phyloP scores from a whole-genome alignment of 2,888 invertebrate species.

The Leptopilina syphax region DNA sequence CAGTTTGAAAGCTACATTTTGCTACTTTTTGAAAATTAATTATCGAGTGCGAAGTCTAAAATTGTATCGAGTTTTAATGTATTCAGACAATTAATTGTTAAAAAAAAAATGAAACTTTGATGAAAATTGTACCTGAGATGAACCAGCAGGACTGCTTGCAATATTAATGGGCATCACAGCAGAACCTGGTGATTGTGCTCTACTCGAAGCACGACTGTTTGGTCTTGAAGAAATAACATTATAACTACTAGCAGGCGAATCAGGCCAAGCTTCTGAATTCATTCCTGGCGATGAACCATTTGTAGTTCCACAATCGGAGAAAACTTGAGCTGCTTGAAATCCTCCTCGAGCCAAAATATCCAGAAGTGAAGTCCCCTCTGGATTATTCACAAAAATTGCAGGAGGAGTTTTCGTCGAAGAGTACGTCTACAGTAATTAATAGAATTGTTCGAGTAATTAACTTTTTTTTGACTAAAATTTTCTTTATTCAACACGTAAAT shows the following conservation, averaged over 20 bases:
- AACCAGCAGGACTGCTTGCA: conserved; percentile 58
- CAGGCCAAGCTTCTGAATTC: conserved; percentile 61
- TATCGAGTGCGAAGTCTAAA: no score
- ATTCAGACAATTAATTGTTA: no score
- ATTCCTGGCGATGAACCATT: conserved; percentile 51
- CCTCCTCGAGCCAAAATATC: conserved; percentile 57
- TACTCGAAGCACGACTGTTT: conserved; percentile 62
- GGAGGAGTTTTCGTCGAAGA: conserved; percentile 48
- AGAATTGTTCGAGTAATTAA: not conserved
- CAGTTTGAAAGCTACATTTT: no score
- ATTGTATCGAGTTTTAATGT: no score
- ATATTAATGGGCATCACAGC: conserved; percentile 56
- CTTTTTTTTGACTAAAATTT: no score
- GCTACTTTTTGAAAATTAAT: no score
- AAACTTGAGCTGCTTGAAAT: conserved; percentile 61
- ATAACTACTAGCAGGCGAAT: conserved; percentile 60
- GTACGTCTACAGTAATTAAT: not conserved
- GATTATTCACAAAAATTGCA: conserved; percentile 56
- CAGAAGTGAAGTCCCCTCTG: conserved; percentile 59
- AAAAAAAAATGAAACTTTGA: no score
- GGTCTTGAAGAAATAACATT: conserved; percentile 57
- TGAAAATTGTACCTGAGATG: conserved; percentile 56
- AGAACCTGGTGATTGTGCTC: conserved; percentile 60
- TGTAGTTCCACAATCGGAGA: conserved; percentile 56
- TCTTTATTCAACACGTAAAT: no score